These are phyloP conservation scores for Phataginus tricuspis DNA, from an alignment of 2,797 vertebrate species.

Conservation along the genomic window DNA sequence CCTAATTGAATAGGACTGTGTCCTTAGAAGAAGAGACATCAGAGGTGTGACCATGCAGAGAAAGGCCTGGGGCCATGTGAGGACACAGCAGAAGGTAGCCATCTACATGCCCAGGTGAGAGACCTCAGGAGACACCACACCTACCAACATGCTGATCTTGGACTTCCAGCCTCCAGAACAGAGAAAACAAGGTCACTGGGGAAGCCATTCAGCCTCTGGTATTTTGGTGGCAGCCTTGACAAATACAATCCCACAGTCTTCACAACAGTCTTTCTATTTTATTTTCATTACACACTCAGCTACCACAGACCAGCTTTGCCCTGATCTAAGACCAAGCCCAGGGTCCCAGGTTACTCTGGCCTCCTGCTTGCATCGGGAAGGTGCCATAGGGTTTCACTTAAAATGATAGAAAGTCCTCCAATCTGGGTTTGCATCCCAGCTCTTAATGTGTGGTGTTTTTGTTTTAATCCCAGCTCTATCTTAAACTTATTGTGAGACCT, in stretches of 20 bases:
- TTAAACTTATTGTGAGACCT: neutral
- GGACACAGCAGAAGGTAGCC: neutral
- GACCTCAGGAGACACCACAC: neutral
- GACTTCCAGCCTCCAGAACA: neutral
- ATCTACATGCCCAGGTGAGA: neutral
- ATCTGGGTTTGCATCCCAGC: neutral
- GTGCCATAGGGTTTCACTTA: neutral
- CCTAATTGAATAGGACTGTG: neutral
- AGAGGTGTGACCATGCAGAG: fast-evolving
- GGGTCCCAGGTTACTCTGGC: no score
- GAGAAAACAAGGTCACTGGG: neutral
- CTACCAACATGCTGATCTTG: neutral
- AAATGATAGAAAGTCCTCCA: neutral
- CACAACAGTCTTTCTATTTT: neutral
- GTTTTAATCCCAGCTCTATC: neutral
- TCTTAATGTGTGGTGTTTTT: neutral
- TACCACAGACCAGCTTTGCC: neutral
- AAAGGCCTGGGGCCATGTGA: neutral
- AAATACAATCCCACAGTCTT: neutral
- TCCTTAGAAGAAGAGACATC: neutral
- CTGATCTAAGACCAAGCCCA: neutral
- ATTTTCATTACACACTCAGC: neutral
- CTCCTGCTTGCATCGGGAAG: neutral
- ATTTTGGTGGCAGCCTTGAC: neutral
- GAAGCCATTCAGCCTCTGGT: neutral